Evolutionary conservation across 2,888 invertebrate species (phyloP).

Genomic region (Eupithecia inturbata): DNA sequence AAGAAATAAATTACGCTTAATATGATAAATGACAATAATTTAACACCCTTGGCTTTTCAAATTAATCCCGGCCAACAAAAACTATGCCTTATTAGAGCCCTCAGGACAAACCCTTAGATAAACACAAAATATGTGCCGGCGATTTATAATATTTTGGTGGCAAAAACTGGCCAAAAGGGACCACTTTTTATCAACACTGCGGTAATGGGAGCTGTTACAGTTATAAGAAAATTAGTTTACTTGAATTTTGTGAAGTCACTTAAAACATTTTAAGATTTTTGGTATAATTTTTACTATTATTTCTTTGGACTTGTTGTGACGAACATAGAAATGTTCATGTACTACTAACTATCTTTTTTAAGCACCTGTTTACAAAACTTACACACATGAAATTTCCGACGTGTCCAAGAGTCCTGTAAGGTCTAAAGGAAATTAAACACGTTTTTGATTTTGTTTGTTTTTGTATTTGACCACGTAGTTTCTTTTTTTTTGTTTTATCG

Average conservation of each 20-base stretch:
- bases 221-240: slow-evolving; percentile 71
- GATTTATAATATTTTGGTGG: slow-evolving; percentile 79
- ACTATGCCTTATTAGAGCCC: slow-evolving; percentile 76
- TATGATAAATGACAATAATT: slow-evolving; percentile 50
- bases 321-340: too few species aligned
- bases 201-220: slow-evolving; percentile 38
- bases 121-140: slow-evolving; percentile 75
- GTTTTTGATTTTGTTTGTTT: too few species aligned
- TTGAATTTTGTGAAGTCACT: background rate
- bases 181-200: slow-evolving; percentile 57
- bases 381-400: background rate
- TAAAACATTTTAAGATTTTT: background rate
- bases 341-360: background rate
- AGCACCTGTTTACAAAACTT: background rate
- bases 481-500: too few species aligned
- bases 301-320: background rate
- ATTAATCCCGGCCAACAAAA: slow-evolving; percentile 71
- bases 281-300: background rate
- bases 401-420: too few species aligned
- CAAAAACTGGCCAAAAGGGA: slow-evolving; percentile 63
- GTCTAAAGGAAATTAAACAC: too few species aligned
- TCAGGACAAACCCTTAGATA: slow-evolving; percentile 69
- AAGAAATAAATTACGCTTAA: background rate
- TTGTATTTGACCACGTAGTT: too few species aligned
- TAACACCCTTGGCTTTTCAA: slow-evolving; percentile 57